phyloP scores from a whole-genome alignment of 2,113 vertebrate species.

The Amphilophus citrinellus region DNA sequence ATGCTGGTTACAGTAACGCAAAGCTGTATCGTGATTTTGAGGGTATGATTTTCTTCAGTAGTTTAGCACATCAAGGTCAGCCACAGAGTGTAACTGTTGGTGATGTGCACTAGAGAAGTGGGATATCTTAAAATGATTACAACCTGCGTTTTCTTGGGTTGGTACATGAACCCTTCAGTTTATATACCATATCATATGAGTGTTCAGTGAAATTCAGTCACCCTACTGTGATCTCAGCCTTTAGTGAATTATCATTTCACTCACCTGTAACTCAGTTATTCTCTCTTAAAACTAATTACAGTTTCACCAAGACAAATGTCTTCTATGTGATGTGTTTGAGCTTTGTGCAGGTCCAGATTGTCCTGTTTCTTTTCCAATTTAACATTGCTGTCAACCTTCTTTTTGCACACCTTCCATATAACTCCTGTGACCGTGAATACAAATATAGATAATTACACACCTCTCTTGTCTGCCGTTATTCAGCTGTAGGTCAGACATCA shows the following conservation, averaged over 20 bases:
- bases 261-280: conserved; percentile 1
- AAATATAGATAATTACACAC: conserved; percentile 34
- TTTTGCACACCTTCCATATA: background rate
- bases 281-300: background rate
- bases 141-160: background rate
- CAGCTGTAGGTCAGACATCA: conserved; percentile 29
- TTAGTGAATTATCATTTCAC: background rate
- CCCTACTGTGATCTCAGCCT: background rate
- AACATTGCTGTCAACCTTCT: conserved; percentile 26
- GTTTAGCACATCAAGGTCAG: background rate
- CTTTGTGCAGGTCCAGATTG: background rate
- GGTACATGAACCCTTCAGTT: background rate
- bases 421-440: conserved; percentile 43
- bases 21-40: background rate
- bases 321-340: background rate
- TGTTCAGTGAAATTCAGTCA: background rate
- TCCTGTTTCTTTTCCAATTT: conserved; percentile 9
- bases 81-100: background rate
- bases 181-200: background rate
- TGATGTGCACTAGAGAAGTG: background rate
- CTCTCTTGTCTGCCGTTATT: conserved; percentile 27
- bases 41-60: background rate
- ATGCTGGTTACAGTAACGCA: background rate
- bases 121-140: background rate
- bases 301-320: background rate